A percentile compares a stretch with the other conserved stretches of the same genome.
Conservation (phyloP, 2,888 invertebrate genomes). For the Eupithecia subumbrata region DNA sequence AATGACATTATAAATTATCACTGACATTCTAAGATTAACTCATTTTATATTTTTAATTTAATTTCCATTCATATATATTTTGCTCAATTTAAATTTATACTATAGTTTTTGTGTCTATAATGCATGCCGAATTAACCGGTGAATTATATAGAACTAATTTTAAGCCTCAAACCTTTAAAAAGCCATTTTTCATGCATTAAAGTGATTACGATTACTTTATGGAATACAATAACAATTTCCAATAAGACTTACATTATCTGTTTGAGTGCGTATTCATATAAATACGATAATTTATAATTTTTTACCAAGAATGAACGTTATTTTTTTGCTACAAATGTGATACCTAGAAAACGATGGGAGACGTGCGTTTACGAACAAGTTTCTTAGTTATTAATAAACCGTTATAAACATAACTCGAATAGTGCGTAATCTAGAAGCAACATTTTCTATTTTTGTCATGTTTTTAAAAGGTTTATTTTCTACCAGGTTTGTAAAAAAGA, state of each 20-base stretch:
- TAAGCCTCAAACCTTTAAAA: no score
- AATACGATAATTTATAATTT: not conserved
- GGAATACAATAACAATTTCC: not conserved
- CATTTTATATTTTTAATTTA: no score
- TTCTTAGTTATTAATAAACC: constrained; percentile 22
- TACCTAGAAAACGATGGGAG: constrained; percentile 24
- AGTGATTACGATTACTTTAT: no score
- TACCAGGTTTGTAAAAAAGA: not conserved
- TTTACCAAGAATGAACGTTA: not conserved
- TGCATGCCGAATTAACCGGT: no score
- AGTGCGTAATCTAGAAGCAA: not conserved
- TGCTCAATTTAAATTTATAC: no score
- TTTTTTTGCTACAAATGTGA: constrained; percentile 12
- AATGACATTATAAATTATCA: no score
- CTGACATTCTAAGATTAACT: no score
- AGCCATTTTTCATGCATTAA: no score
- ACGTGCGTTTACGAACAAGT: constrained; percentile 15
- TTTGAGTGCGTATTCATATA: not conserved
- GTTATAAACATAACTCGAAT: constrained; percentile 14
- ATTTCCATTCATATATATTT: no score
- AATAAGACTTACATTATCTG: not conserved
- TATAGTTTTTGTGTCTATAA: no score
- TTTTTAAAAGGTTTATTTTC: not conserved
- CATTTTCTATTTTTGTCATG: not conserved
- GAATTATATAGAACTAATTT: no score